A percentile compares a stretch with the other conserved stretches of the same genome.
Conservation (phyloP, 1,140 invertebrate species). For the Dinothrombium tinctorium region DNA sequence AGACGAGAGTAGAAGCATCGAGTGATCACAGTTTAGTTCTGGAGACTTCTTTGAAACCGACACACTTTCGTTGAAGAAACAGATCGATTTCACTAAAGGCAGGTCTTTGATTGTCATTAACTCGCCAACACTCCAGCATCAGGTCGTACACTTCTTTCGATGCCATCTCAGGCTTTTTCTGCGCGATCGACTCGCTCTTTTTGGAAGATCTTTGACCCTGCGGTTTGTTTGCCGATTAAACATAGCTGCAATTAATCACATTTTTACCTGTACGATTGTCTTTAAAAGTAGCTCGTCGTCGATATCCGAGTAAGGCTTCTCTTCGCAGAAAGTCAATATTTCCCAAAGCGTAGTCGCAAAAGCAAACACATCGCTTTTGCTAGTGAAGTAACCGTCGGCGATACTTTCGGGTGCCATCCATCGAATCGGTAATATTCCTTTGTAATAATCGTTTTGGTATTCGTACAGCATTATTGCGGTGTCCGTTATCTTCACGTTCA, state of each 20-base stretch:
- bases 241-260: constrained; percentile 62
- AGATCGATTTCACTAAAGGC: constrained; percentile 52
- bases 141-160: constrained; percentile 58
- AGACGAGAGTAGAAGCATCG: too few species aligned
- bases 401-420: constrained; percentile 99
- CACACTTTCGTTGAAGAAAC: constrained; percentile 38
- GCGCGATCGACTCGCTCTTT: constrained; percentile 69
- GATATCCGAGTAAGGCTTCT: constrained; percentile 67
- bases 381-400: constrained; percentile 77
- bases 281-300: constrained; percentile 61
- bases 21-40: too few species aligned
- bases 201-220: constrained; percentile 70
- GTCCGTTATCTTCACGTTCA: constrained; percentile 90
- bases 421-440: constrained; percentile 89
- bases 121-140: constrained; percentile 66
- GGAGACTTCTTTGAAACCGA: too few species aligned
- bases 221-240: too few species aligned
- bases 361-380: constrained; percentile 88
- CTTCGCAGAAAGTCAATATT: constrained; percentile 76
- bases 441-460: too few species aligned
- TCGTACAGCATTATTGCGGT: too few species aligned
- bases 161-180: constrained; percentile 75
- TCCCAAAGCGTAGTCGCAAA: constrained; percentile 82
- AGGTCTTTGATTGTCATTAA: constrained; percentile 55
- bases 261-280: constrained; percentile 74